Evolutionary conservation across 2,797 vertebrate species (phyloP), one percentile per base, ranked within the genome.

Genomic region (Eulemur mongoz): DNA sequence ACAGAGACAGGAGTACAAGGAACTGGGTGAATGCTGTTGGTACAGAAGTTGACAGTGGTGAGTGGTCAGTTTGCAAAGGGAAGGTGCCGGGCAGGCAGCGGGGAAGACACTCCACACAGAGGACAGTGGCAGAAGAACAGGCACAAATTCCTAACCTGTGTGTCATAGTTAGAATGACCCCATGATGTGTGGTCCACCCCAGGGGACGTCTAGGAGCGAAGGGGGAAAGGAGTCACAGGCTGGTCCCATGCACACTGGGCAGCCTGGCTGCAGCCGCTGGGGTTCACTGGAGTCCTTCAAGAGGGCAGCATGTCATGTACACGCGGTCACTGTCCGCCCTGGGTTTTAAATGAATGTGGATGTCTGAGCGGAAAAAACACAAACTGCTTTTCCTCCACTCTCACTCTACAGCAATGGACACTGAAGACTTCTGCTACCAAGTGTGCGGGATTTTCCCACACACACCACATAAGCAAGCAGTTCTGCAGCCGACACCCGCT

Each of bases 121-220:
- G 40, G 65, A 67, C 3, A 14, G 78, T 0, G 11, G 30, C 30
- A 65, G 22, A 35, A 59, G 61, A 59, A 38, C 70, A 52, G 70
- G 79, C 65, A 25, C 6, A n/a, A n/a, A 48, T 40, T 10, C 61
- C 27, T 32, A 32, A 20, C 32, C 23, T 65, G 20, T 5, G 6
- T 32, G 43, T 43, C 80, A 20, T 6, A 35, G 61, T 8, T 48
- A 59, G 35, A 23, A 38, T 18, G 17, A 32, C 43, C 65, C 18
- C 6, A 11, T 5, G 5, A 38, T 2, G 2, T 30, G 3, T 4
- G 78, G 40, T 22, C 40, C 32, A 32, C 5, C 5, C 15, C 2
- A n/a, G 27, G 40, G 18, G 8, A 57, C 1, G 5, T 8, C 30
- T 6, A 12, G 69, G 76, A 52, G n/a, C 9, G 57, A 52, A 43